phyloP scores from a whole-genome alignment of 2,797 vertebrate species.

The Linurgus olivaceus region DNA sequence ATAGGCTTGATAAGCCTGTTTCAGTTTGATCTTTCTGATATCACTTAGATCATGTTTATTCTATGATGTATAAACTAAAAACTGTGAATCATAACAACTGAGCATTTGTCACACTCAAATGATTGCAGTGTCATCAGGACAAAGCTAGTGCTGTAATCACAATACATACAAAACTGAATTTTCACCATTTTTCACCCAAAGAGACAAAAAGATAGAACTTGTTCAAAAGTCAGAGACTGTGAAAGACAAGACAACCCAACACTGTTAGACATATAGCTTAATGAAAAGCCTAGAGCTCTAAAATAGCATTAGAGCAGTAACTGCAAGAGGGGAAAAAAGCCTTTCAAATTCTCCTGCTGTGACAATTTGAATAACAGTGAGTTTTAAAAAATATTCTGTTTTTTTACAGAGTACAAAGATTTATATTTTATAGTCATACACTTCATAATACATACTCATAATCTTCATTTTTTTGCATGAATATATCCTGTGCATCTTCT shows the following conservation, averaged over 20 bases:
- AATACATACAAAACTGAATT: neutral
- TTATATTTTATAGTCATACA: neutral
- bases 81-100: neutral
- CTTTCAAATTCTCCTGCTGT: neutral
- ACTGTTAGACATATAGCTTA: neutral
- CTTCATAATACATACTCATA: conserved; percentile 84
- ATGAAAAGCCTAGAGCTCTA: neutral
- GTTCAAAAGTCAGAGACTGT: neutral
- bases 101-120: neutral
- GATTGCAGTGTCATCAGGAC: neutral
- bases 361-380: neutral
- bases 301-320: neutral
- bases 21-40: neutral
- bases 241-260: neutral
- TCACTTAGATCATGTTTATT: conserved; percentile 1
- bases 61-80: neutral
- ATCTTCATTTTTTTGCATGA: conserved; percentile 83
- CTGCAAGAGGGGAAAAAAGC: neutral
- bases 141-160: neutral
- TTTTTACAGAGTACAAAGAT: neutral
- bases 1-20: neutral
- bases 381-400: neutral
- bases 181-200: neutral
- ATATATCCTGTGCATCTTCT: conserved; percentile 83
- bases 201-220: neutral